phyloP scores from a whole-genome alignment of 2,888 invertebrate species.

The Crepidodera aurea region DNA sequence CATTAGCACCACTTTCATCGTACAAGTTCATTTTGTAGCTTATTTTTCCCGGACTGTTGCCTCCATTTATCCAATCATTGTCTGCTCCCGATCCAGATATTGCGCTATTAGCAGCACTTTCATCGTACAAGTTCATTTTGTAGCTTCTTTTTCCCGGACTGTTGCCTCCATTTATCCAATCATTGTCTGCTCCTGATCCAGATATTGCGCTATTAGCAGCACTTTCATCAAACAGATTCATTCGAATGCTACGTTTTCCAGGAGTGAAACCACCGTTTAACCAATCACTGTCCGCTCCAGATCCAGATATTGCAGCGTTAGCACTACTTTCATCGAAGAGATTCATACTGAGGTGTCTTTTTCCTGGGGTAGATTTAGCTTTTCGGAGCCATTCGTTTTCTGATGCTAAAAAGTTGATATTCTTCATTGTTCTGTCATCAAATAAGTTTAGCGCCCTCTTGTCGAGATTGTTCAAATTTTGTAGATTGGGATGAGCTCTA shows the following conservation, averaged over 20 bases:
- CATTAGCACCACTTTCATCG: slow-evolving; percentile 66
- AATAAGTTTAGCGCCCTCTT: slow-evolving; percentile 11
- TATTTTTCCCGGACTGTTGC: slow-evolving; percentile 45
- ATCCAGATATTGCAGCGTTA: slow-evolving; percentile 32
- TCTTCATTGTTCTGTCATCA: slow-evolving; percentile 14
- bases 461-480: background rate
- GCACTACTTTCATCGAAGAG: slow-evolving; percentile 14
- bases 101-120: slow-evolving; percentile 64
- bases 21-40: slow-evolving; percentile 62
- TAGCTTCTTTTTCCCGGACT: slow-evolving; percentile 43
- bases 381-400: slow-evolving; percentile 13
- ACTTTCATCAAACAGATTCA: slow-evolving; percentile 64
- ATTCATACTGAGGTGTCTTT: background rate
- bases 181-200: slow-evolving; percentile 59
- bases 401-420: slow-evolving; percentile 3
- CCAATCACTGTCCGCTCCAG: slow-evolving; percentile 9
- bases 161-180: slow-evolving; percentile 42
- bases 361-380: slow-evolving; percentile 13
- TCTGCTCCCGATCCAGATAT: slow-evolving; percentile 61
- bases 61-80: slow-evolving; percentile 42
- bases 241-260: slow-evolving; percentile 37
- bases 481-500: background rate
- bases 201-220: slow-evolving; percentile 40
- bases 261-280: slow-evolving; percentile 50
- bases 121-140: slow-evolving; percentile 62